A percentile compares a stretch with the other conserved stretches of the same genome.
Evolutionary conservation across 2,888 invertebrate genomes (phyloP).

Genomic region (Pyrrhosoma nymphula): DNA sequence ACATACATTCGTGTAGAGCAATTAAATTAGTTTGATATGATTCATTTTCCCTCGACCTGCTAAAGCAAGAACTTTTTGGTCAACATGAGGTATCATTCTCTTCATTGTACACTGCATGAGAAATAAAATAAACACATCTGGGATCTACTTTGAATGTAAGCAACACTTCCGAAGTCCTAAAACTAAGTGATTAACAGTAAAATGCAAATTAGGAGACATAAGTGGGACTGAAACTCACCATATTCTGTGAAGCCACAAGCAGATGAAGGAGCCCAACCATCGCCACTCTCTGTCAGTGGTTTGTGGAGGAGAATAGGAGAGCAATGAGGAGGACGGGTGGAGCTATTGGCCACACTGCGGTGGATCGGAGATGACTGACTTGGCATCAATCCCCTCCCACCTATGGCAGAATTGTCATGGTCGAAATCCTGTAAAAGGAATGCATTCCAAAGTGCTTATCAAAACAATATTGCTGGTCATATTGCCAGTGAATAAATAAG

Average conservation of each 20-base stretch:
- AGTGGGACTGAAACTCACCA: not conserved
- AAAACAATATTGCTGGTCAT: too few relatives aligned
- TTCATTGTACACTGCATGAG: too few relatives aligned
- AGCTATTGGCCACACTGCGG: not conserved
- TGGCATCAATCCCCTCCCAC: not conserved
- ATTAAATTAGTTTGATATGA: too few relatives aligned
- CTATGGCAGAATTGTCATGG: not conserved
- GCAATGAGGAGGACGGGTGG: not conserved
- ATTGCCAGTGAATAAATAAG: too few relatives aligned
- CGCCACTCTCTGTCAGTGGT: not conserved
- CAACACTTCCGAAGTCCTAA: too few relatives aligned
- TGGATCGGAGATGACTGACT: not conserved
- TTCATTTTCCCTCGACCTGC: too few relatives aligned
- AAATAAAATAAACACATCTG: too few relatives aligned
- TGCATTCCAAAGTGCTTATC: not conserved
- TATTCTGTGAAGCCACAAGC: not conserved
- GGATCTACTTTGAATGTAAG: too few relatives aligned
- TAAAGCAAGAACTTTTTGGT: too few relatives aligned
- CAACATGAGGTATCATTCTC: too few relatives aligned
- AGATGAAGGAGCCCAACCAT: not conserved
- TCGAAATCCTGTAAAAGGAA: not conserved
- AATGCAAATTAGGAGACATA: not conserved
- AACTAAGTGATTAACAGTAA: too few relatives aligned
- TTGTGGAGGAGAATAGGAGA: not conserved
- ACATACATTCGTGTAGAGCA: too few relatives aligned